Evolutionary conservation across 2,888 invertebrate genomes (phyloP).

Genomic region (Dryobota labecula): DNA sequence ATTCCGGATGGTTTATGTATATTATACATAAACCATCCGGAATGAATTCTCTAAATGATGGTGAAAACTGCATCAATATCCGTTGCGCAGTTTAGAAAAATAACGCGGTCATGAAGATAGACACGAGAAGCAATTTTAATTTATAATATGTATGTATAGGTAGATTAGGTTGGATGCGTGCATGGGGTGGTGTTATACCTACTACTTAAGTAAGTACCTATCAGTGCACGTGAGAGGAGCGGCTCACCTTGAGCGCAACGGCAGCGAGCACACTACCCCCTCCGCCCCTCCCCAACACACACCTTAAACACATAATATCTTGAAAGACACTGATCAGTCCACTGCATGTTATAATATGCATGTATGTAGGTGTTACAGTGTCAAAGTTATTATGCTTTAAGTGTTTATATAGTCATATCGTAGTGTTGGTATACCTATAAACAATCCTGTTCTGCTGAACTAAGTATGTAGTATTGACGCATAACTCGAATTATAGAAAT

Average conservation of each 20-base stretch:
- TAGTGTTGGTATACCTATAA: not conserved
- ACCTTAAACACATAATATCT: not conserved
- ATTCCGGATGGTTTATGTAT: too few relatives aligned
- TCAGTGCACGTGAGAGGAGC: conserved; percentile 32
- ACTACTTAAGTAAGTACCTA: not conserved
- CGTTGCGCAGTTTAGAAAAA: too few relatives aligned
- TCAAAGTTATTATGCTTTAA: not conserved
- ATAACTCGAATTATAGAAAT: conserved; percentile 12
- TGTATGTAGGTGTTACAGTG: not conserved
- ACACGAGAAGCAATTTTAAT: too few relatives aligned
- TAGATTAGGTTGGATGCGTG: too few relatives aligned
- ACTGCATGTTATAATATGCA: not conserved
- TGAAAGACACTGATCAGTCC: not conserved
- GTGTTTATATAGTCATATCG: not conserved
- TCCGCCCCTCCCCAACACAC: not conserved
- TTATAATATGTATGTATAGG: too few relatives aligned
- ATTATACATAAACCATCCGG: too few relatives aligned
- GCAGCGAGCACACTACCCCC: conserved; percentile 8
- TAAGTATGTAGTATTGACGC: not conserved
- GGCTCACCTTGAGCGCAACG: conserved; percentile 50
- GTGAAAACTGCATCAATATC: too few relatives aligned
- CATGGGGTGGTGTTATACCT: not conserved
- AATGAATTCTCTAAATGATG: too few relatives aligned
- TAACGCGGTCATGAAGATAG: too few relatives aligned
- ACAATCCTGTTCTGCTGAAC: conserved; percentile 9